A percentile compares a stretch with the other conserved stretches of the same genome.
These are phyloP conservation scores for Periparus ater DNA, from an alignment of 2,797 vertebrate species.

Conservation along the genomic window DNA sequence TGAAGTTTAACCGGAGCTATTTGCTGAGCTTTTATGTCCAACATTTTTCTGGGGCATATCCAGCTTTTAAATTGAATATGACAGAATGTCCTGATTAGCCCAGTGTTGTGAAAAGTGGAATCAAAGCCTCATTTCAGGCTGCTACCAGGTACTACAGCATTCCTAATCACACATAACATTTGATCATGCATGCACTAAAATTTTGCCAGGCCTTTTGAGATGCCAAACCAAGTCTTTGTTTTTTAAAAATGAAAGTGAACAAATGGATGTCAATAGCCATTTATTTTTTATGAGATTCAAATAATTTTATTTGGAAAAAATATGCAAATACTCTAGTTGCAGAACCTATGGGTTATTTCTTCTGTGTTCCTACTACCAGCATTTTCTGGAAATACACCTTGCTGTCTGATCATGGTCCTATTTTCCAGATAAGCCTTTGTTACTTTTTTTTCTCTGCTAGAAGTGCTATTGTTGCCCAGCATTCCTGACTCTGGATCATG, in stretches of 20 bases:
- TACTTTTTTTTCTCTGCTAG: neutral
- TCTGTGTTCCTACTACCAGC: neutral
- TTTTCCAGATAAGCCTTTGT: neutral
- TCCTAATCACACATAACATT: neutral
- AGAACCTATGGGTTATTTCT: neutral
- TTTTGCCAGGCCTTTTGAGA: neutral
- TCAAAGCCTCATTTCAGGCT: neutral
- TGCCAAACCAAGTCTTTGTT: neutral
- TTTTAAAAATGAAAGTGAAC: neutral
- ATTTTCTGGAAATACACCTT: neutral
- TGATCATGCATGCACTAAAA: neutral
- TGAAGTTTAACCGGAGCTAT: neutral
- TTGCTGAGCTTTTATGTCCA: slow-evolving; percentile 37
- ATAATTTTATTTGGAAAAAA: neutral
- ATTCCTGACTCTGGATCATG: neutral
- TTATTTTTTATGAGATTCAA: neutral
- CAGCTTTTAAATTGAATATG: slow-evolving; percentile 29
- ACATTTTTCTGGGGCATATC: neutral
- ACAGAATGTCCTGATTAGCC: slow-evolving; percentile 32
- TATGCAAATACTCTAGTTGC: neutral
- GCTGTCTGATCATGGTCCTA: neutral
- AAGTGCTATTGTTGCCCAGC: neutral
- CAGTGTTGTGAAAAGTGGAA: slow-evolving; percentile 14
- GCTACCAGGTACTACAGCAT: neutral
- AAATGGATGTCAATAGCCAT: neutral